Percentiles rank a stretch among this genome's conserved stretches.
These are phyloP conservation scores for Perca flavescens DNA, from an alignment of 2,113 vertebrate species.

Conservation along the genomic window DNA sequence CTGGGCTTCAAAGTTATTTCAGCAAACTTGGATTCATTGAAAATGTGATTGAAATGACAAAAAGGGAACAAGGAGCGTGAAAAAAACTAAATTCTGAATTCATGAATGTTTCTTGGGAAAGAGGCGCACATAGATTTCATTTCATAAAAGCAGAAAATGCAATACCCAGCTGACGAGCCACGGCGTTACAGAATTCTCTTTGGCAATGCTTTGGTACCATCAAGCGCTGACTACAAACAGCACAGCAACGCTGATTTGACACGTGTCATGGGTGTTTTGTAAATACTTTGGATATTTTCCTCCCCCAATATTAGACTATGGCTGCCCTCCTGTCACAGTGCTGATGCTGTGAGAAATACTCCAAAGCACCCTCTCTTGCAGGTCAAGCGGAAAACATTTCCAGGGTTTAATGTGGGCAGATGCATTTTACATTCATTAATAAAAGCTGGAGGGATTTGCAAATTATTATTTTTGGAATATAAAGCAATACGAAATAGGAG, in stretches of 20 bases:
- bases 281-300: constrained; percentile 73
- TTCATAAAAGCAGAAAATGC: constrained; percentile 68
- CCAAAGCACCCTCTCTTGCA: constrained; percentile 40
- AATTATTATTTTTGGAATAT: constrained; percentile 30
- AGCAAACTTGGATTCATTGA: constrained; percentile 62
- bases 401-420: constrained; percentile 24
- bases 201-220: constrained; percentile 67
- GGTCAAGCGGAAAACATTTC: constrained; percentile 48
- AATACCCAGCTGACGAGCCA: constrained; percentile 61
- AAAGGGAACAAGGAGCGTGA: constrained; percentile 48
- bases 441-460: constrained; percentile 26
- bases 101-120: constrained; percentile 64
- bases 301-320: constrained; percentile 45
- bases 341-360: constrained; percentile 56
- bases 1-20: constrained; percentile 63
- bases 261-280: constrained; percentile 66
- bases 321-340: constrained; percentile 51
- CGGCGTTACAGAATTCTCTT: constrained; percentile 73
- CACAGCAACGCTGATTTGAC: constrained; percentile 66
- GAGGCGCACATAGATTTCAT: constrained; percentile 63
- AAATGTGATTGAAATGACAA: constrained; percentile 70
- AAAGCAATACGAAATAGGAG: constrained; percentile 4
- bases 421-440: constrained; percentile 39
- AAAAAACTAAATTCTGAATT: constrained; percentile 24
- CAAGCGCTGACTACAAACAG: constrained; percentile 69